Conservation (phyloP, 2,113 vertebrate genomes). For the Papio anubis region DNA sequence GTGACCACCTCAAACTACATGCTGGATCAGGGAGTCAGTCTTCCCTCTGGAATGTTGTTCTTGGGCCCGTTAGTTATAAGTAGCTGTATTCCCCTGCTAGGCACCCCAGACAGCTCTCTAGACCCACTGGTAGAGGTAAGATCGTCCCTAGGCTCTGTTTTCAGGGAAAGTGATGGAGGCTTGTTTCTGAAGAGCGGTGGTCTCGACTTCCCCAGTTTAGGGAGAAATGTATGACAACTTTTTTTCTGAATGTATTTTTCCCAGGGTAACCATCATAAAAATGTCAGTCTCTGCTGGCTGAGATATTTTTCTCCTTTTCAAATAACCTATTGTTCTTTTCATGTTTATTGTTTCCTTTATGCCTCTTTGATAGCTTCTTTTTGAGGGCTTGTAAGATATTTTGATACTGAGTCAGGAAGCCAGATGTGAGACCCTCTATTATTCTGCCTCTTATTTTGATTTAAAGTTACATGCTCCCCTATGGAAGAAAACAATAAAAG, state of each 20-base stretch:
- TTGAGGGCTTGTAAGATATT: slow-evolving; percentile 68
- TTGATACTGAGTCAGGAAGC: slow-evolving; percentile 70
- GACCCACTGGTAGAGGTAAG: neutral
- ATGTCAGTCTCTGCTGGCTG: slow-evolving; percentile 53
- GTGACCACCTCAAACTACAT: neutral
- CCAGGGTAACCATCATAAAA: slow-evolving; percentile 60
- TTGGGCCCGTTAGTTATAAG: neutral
- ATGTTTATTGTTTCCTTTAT: slow-evolving; percentile 75
- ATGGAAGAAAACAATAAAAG: slow-evolving; percentile 66
- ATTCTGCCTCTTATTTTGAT: slow-evolving; percentile 78
- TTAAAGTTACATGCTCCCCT: slow-evolving; percentile 66
- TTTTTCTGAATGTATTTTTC: slow-evolving; percentile 63
- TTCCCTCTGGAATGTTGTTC: neutral
- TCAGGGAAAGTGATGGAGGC: neutral
- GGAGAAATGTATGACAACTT: slow-evolving; percentile 43
- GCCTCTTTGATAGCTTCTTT: slow-evolving; percentile 76
- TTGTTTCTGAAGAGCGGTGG: neutral
- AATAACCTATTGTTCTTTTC: slow-evolving; percentile 71
- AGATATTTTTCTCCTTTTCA: slow-evolving; percentile 62
- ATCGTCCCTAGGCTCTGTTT: neutral
- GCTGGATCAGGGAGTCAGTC: neutral
- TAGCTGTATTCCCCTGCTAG: neutral
- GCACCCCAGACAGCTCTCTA: neutral
- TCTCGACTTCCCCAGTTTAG: neutral
- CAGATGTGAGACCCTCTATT: slow-evolving; percentile 68